Evolutionary conservation across 2,888 invertebrate species (phyloP), one percentile per base, ranked within the genome.

Genomic region (Agonum fuliginosum): DNA sequence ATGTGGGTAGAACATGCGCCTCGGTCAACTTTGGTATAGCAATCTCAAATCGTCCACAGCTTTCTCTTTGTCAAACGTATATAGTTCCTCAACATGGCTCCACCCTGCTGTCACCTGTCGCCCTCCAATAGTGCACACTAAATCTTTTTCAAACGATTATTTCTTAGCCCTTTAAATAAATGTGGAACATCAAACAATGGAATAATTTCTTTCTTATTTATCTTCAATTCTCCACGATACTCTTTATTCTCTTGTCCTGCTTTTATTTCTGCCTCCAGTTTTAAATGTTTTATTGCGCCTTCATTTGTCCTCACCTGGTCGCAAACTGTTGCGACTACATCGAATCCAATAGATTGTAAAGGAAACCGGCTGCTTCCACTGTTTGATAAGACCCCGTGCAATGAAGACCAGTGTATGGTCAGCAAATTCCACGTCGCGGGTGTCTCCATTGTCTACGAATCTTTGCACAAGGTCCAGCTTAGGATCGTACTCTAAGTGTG

Each of bases 381-480:
- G n/a, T 27, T 65, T 65, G 3, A 12, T 65, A 8, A 20, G 3
- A 4, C 65, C 65, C 79, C 89, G 89, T 10, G 24, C 27, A 22
- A 65, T 20, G 22, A 65, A 65, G 4, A 27, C 65, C 8, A 34
- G 4, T 12, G 65, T 27, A 27, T 65, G 65, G 34, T 65, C 65
- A 24, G 65, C 24, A 24, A 65, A 27, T 27, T 65, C 19, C 4
- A 4, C 27, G 3, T 19, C 8, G 20, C 65, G 3, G 5, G 4
- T 10, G 6, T n/a, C 4, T 5, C 65, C 65, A n/a, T 14, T 17
- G 12, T 65, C 65, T 2, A 30, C 65, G 24, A 65, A 65, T 24
- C 65, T 27, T 12, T 12, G 3, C 12, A 65, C 17, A 3, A 4
- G 3, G 24, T 65, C 65, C 2, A 4, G 3, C 2, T 3, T 65